A percentile compares a stretch with the other conserved stretches of the same genome.
These are phyloP conservation scores for Brachyistius frenatus DNA, from an alignment of 2,113 vertebrate species.

Conservation along the genomic window DNA sequence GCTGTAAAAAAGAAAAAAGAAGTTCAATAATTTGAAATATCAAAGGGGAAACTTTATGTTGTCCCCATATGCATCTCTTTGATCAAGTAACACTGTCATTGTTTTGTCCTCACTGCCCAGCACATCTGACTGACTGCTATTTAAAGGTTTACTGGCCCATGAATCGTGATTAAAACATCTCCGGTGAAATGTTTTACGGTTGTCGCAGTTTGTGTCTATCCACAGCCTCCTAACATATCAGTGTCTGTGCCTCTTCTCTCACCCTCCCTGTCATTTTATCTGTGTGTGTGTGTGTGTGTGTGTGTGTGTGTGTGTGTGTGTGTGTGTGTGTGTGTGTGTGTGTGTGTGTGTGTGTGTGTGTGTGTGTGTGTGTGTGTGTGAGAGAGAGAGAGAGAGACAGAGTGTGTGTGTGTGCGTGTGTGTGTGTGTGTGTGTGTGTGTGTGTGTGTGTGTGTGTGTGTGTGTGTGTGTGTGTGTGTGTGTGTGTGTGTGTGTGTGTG, in stretches of 20 bases:
- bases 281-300: constrained; percentile 11
- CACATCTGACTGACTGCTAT: constrained; percentile 60
- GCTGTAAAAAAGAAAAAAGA: not conserved
- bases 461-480: constrained; percentile 15
- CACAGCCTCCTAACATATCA: constrained; percentile 48
- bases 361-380: constrained; percentile 19
- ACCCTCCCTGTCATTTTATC: constrained; percentile 39
- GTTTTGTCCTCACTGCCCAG: constrained; percentile 54
- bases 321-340: constrained; percentile 1
- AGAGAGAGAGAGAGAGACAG: too few relatives aligned
- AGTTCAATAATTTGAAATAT: not conserved
- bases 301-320: constrained; percentile 16
- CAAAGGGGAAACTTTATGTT: constrained; percentile 26
- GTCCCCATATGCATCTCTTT: not conserved
- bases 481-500: not conserved
- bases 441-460: constrained; percentile 16
- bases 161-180: constrained; percentile 81
- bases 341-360: constrained; percentile 13
- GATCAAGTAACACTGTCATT: constrained; percentile 40
- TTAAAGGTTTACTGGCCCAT: constrained; percentile 76
- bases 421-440: constrained; percentile 5
- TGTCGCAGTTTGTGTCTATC: constrained; percentile 64
- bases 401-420: not conserved
- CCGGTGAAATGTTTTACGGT: constrained; percentile 75
- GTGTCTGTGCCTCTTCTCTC: constrained; percentile 30